phyloP scores from a whole-genome alignment of 1,140 invertebrate species.

The Drosophila funebris region DNA sequence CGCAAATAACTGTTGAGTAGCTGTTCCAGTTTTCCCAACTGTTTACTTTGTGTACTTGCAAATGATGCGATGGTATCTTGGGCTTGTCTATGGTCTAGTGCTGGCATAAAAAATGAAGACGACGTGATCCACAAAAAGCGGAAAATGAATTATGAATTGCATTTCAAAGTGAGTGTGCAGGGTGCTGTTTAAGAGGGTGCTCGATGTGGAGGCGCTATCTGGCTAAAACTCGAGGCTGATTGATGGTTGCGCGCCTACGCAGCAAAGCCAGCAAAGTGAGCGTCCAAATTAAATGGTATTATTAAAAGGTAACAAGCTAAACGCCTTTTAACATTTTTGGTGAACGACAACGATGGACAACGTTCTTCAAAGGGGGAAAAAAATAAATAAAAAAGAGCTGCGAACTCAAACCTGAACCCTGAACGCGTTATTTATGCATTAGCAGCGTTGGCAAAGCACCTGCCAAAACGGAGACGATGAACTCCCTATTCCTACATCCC shows the following conservation, averaged over 20 bases:
- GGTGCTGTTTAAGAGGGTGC: slow-evolving; percentile 19
- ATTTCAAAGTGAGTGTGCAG: slow-evolving; percentile 13
- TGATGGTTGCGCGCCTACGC: slow-evolving; percentile 77
- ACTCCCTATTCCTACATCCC: slow-evolving; percentile 30
- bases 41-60: neutral
- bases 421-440: slow-evolving; percentile 77
- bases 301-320: slow-evolving; percentile 81
- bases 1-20: neutral
- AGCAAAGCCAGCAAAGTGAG: slow-evolving; percentile 40
- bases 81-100: slow-evolving; percentile 51
- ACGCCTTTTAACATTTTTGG: slow-evolving; percentile 78
- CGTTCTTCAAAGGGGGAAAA: slow-evolving; percentile 5
- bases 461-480: slow-evolving; percentile 71
- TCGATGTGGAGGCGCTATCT: slow-evolving; percentile 53
- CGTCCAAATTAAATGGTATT: slow-evolving; percentile 78
- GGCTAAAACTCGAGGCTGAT: slow-evolving; percentile 50
- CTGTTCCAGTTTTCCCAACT: neutral
- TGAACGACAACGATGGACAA: slow-evolving; percentile 50
- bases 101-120: slow-evolving; percentile 65
- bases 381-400: slow-evolving; percentile 18
- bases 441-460: slow-evolving; percentile 58
- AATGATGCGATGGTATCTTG: slow-evolving; percentile 23
- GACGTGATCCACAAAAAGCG: slow-evolving; percentile 62
- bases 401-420: slow-evolving; percentile 18
- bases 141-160: slow-evolving; percentile 76